Evolutionary conservation across 2,888 invertebrate species (phyloP), one percentile per base, ranked within the genome.

Genomic region (Papilio gigon): DNA sequence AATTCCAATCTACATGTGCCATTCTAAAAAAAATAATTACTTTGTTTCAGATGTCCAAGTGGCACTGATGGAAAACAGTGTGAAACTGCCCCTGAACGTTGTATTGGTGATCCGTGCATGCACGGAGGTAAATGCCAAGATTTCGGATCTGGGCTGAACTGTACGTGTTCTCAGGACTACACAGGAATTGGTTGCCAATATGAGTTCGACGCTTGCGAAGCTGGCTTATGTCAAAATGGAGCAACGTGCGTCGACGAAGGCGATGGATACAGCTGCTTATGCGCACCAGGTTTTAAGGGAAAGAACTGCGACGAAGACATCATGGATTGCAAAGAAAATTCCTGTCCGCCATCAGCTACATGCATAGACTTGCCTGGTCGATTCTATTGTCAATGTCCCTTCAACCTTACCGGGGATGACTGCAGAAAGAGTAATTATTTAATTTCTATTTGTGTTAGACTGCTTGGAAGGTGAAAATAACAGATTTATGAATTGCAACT

Each of bases 21-120:
- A 17, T 53, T 53, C n/a, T 30, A 65, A 67, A 66, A 58, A 62
- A 64, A 60, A 59, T 35, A 65, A 30, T 17, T 9, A 53, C 68
- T 68, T 65, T 63, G 42, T 70, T 84, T 84, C 64, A 96, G 95
- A 9, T 98, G 98, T 80, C 98, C 98, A 58, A 97, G 97, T 73
- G 98, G 98, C 77, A 98, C 98, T 0, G 98, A 98, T 80, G 99
- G 98, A 11, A 98, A 98, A 87, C 96, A 98, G 84, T 99, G 99
- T 85, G 98, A 98, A 89, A 98, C 98, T 0, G 98, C 98, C 0
- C 98, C 98, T 3, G 98, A 98, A 87, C 94, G 98, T 73, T 98
- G 98, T 83, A 96, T 98, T 71, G 98, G 98, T 30, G 96, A 96
- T 79, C 98, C 98, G 4, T 99, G 98, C 83, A 98, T 98, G 97